Evolutionary conservation across 2,113 vertebrate species (phyloP), one percentile per base, ranked within the genome.

Genomic region (Grammomys dolichurus): DNA sequence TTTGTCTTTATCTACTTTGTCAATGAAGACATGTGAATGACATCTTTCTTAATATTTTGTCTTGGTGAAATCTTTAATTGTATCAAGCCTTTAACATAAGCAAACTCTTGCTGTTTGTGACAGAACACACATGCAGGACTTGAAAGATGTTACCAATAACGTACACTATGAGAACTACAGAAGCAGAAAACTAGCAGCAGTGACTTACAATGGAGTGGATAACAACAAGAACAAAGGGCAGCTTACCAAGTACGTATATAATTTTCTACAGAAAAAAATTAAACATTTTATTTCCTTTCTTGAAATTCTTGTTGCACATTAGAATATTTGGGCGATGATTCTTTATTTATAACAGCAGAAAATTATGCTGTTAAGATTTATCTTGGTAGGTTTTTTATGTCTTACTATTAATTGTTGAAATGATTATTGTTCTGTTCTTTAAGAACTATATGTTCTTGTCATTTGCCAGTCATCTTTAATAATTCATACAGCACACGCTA

Each of bases 101-200:
- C 46, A 94, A 88, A 92, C 89, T 95, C 93, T 90, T 98, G 43
- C 96, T 43, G 2, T 89, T 93, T 80, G 82, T 97, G 73, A 43
- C 98, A 99, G 99, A 98, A 99, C 99, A 98, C 99, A 99, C 94
- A 99, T 99, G 99, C 99, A 99, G 98, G 99, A 99, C 98, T 98
- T 99, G 97, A 99, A 99, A 98, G 99, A 99, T 89, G 99, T 99
- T 89, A 99, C 99, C 72, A 99, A 99, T 98, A 99, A 99, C n/a
- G 99, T 99, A 95, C 99, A 99, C 98, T 99, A 99, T 90, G 99
- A 99, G 98, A 99, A 99, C 98, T 99, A 99, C 98, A 99, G 99
- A 97, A 99, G 99, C 99, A 99, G 99, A 98, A 99, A 99, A 96
- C 98, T 99, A 95, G 99, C 99, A 9, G 99, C 99, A 46, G 99